phyloP scores from a whole-genome alignment of 2,113 vertebrate genomes.

The Formicarius rufipectus region DNA sequence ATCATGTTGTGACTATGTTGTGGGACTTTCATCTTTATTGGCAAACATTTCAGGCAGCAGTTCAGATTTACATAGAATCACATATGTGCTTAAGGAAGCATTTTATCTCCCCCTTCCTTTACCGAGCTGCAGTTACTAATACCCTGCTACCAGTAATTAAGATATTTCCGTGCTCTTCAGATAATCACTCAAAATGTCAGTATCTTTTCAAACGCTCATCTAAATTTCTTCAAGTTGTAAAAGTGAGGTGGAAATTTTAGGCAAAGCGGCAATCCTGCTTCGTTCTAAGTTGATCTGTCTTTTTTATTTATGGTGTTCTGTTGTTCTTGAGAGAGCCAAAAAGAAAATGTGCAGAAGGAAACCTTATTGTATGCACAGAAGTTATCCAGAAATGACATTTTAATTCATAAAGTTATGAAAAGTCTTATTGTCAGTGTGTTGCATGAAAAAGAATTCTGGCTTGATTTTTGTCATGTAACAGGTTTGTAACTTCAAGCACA shows the following conservation, averaged over 20 bases:
- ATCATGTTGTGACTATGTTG: conserved; percentile 75
- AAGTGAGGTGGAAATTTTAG: background rate
- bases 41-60: conserved; percentile 81
- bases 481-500: background rate
- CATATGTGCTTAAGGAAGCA: conserved; percentile 79
- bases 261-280: background rate
- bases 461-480: background rate
- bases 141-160: conserved; percentile 30
- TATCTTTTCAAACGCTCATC: background rate
- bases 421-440: background rate
- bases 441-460: background rate
- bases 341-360: background rate
- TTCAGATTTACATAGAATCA: conserved; percentile 76
- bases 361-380: background rate
- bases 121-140: conserved; percentile 52
- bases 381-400: background rate
- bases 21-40: conserved; percentile 77
- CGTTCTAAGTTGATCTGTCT: background rate
- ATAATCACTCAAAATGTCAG: conserved; percentile 32
- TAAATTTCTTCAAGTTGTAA: conserved; percentile 18
- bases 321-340: background rate
- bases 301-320: background rate
- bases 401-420: background rate
- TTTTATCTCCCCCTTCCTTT: conserved; percentile 57
- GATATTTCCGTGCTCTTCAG: conserved; percentile 4